Percentiles rank a stretch among this genome's conserved stretches.
These are phyloP conservation scores for Hypomesus transpacificus DNA, from an alignment of 2,113 vertebrate species.

Conservation along the genomic window DNA sequence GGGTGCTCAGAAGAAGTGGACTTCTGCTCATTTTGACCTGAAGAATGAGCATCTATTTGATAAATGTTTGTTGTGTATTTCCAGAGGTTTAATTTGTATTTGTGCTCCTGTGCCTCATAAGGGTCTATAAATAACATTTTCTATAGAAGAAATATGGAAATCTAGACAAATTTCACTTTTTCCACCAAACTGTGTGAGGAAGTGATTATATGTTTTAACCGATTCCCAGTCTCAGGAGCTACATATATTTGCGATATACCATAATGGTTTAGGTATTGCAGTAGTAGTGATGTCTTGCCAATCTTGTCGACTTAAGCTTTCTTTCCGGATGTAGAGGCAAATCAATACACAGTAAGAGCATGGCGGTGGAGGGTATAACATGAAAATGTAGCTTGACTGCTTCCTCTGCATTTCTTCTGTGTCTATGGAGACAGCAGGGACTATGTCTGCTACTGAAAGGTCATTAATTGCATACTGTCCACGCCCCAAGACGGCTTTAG, in stretches of 20 bases:
- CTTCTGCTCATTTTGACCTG: slow-evolving; percentile 14
- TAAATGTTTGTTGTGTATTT: no score
- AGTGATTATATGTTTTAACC: no score
- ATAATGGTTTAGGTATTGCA: slow-evolving; percentile 6
- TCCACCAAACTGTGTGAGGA: no score
- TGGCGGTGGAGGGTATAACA: slow-evolving; percentile 47
- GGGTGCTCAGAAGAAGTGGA: slow-evolving; percentile 21
- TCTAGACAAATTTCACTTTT: no score
- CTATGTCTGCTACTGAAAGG: slow-evolving; percentile 6
- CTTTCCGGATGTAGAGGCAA: slow-evolving; percentile 22
- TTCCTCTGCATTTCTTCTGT: slow-evolving; percentile 53
- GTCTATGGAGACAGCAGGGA: background rate
- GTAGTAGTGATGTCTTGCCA: slow-evolving; percentile 14
- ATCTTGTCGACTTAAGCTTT: slow-evolving; percentile 19
- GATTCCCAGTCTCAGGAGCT: no score
- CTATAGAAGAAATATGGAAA: background rate
- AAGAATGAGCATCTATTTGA: no score
- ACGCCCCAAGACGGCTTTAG: background rate
- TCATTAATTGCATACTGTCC: slow-evolving; percentile 3
- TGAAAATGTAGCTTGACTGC: slow-evolving; percentile 42
- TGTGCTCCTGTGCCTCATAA: no score
- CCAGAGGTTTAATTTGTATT: no score
- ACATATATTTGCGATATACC: background rate
- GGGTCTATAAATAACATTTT: background rate
- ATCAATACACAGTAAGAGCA: slow-evolving; percentile 62